phyloP scores from a whole-genome alignment of 2,888 invertebrate genomes.

The Allacma fusca region DNA sequence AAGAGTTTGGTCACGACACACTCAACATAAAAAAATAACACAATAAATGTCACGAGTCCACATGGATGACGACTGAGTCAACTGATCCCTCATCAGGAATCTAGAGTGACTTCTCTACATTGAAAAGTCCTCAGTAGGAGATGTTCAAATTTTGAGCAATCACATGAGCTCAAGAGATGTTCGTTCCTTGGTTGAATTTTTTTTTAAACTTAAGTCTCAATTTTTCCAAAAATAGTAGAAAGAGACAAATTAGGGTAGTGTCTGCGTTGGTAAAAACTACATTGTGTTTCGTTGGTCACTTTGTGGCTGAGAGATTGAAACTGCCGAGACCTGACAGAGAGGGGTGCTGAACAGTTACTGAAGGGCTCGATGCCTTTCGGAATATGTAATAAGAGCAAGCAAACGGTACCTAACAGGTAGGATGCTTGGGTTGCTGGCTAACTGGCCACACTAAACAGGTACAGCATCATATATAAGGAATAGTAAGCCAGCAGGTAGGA shows the following conservation, averaged over 20 bases:
- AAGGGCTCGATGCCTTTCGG: constrained; percentile 58
- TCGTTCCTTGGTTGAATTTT: no score
- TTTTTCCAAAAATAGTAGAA: no score
- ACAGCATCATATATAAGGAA: constrained; percentile 9
- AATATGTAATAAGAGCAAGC: constrained; percentile 48
- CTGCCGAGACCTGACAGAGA: constrained; percentile 29
- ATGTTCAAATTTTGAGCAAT: no score
- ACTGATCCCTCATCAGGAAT: constrained; percentile 36
- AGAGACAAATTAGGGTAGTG: no score
- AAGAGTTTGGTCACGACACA: constrained; percentile 32
- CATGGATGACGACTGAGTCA: constrained; percentile 43
- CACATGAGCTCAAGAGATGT: no score
- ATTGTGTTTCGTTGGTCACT: neutral
- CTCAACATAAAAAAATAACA: constrained; percentile 42
- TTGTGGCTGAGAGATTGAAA: neutral
- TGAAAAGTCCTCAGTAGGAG: no score
- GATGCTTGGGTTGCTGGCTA: constrained; percentile 34
- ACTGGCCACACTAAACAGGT: constrained; percentile 1
- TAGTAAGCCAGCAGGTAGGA: constrained; percentile 29
- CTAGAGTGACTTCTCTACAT: constrained; percentile 13
- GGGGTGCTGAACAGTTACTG: constrained; percentile 59
- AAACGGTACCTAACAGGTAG: constrained; percentile 50
- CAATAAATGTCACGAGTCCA: constrained; percentile 55
- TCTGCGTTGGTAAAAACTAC: no score
- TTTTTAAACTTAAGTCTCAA: no score